Evolutionary conservation across 2,797 vertebrate species (phyloP).

Genomic region (Mus minutoides): DNA sequence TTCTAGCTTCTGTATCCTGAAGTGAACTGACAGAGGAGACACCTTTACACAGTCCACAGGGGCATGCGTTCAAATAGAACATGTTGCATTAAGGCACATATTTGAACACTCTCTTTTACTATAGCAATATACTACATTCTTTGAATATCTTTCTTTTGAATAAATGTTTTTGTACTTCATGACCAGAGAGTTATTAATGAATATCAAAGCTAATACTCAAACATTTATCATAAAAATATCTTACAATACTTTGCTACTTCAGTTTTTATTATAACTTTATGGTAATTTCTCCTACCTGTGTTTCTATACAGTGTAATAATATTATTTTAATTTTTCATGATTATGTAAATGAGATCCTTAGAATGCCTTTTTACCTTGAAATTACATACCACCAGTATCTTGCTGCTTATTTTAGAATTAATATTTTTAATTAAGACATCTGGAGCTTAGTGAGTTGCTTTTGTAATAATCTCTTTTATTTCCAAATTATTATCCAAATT

Average conservation of each 20-base stretch:
- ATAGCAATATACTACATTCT: too few species aligned
- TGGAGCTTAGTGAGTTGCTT: not conserved
- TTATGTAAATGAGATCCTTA: not conserved
- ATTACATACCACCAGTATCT: not conserved
- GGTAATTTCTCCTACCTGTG: not conserved
- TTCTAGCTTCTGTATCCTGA: not conserved
- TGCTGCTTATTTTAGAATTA: not conserved
- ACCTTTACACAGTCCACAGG: not conserved
- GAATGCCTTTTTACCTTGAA: not conserved
- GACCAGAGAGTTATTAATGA: not conserved
- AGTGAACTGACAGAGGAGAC: not conserved
- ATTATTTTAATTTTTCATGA: not conserved
- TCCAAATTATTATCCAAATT: not conserved
- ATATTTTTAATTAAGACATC: not conserved
- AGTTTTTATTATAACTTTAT: not conserved
- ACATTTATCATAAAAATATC: not conserved
- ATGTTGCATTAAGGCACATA: not conserved
- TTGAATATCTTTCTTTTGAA: not conserved
- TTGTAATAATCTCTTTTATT: not conserved
- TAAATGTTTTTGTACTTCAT: not conserved
- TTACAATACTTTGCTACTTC: not conserved
- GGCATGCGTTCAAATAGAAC: not conserved
- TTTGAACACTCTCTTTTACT: not conserved
- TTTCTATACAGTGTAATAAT: not conserved
- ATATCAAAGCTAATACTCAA: not conserved